phyloP scores from a whole-genome alignment of 2,888 invertebrate genomes.

The Malacosoma neustria region DNA sequence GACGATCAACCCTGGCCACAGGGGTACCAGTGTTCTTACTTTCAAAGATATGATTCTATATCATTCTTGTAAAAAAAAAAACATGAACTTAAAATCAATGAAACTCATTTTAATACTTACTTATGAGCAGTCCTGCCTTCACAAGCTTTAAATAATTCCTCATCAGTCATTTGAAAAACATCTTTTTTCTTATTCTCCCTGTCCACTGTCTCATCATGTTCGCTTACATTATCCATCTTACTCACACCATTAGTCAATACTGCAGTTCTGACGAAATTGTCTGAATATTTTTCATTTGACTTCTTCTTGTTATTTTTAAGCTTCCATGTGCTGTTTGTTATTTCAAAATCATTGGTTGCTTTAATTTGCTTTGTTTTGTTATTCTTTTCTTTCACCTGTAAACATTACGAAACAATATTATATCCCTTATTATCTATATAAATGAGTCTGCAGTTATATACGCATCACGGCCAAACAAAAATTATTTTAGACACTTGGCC shows the following conservation, averaged over 20 bases:
- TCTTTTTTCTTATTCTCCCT: slow-evolving; percentile 30
- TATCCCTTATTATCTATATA: no score
- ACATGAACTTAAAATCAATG: no score
- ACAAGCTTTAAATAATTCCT: slow-evolving; percentile 86
- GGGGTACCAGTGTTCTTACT: no score
- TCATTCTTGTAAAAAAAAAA: no score
- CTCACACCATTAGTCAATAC: slow-evolving; percentile 42
- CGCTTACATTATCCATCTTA: slow-evolving; percentile 33
- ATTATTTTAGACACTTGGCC: no score
- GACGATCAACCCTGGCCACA: no score
- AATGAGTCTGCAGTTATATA: no score
- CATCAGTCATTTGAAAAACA: slow-evolving; percentile 77
- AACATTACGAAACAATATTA: no score
- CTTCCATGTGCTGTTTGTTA: slow-evolving; percentile 55
- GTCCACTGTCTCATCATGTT: slow-evolving; percentile 29
- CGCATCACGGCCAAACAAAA: no score
- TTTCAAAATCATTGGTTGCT: slow-evolving; percentile 46
- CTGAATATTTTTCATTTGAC: slow-evolving; percentile 38
- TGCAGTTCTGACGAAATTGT: slow-evolving; percentile 51
- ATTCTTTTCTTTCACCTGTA: slow-evolving; percentile 50
- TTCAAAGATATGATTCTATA: no score
- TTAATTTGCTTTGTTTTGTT: slow-evolving; percentile 59
- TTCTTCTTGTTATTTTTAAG: slow-evolving; percentile 34
- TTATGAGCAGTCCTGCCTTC: slow-evolving; percentile 90
- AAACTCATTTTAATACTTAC: no score